Conservation (phyloP, 2,113 vertebrate genomes). For the Pomatorhinus ruficollis region DNA sequence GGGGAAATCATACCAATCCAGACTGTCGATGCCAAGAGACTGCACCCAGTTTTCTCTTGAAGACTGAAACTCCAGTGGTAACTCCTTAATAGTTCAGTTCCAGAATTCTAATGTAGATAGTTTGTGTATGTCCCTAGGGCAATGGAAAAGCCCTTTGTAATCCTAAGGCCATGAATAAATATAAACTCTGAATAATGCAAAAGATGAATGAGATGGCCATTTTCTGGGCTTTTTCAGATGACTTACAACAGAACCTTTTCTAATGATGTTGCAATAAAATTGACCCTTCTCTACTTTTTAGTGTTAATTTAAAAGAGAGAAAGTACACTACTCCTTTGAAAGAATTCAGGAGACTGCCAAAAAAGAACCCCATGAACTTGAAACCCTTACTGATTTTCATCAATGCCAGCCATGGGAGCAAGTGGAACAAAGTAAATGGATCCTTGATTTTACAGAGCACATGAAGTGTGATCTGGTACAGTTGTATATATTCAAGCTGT, state of each 20-base stretch:
- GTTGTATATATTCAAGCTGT: not conserved
- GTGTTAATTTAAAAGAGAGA: constrained; percentile 2
- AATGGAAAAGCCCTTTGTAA: not conserved
- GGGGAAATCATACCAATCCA: not conserved
- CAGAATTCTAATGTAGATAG: not conserved
- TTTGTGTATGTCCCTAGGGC: not conserved
- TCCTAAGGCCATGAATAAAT: not conserved
- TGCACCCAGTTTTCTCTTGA: not conserved
- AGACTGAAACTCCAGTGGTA: not conserved
- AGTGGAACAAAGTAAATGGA: not conserved
- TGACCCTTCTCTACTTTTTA: not conserved
- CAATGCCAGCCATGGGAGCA: not conserved
- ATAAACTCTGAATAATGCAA: not conserved
- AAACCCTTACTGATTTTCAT: not conserved
- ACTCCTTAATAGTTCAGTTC: not conserved
- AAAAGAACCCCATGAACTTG: not conserved
- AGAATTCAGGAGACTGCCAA: not conserved
- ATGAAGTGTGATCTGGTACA: not conserved
- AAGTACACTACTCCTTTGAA: not conserved
- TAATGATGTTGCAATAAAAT: not conserved
- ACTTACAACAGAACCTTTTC: not conserved
- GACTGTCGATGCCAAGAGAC: accelerated
- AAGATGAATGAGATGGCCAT: not conserved
- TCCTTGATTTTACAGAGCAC: not conserved
- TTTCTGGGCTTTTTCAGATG: not conserved